A percentile compares a stretch with the other conserved stretches of the same genome.
Conservation (phyloP, 1,140 invertebrate genomes). For the Monomorium pharaonis region DNA sequence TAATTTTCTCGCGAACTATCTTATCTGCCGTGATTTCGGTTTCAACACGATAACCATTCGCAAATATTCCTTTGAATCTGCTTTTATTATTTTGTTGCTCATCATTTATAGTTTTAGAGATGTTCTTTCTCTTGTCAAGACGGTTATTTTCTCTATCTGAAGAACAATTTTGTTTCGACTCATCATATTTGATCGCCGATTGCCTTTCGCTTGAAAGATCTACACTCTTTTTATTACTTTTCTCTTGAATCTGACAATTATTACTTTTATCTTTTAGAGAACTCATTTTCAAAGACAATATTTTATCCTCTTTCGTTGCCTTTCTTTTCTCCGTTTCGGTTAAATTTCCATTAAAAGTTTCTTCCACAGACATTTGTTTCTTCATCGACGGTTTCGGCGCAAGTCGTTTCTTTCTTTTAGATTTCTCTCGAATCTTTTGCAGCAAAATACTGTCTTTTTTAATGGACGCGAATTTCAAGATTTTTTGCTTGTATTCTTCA, state of each 20-base stretch:
- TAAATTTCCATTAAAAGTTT: not conserved
- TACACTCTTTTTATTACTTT: not conserved
- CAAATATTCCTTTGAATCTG: not conserved
- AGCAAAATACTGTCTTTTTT: slow-evolving; percentile 55
- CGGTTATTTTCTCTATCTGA: not conserved
- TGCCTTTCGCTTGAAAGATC: not conserved
- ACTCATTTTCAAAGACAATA: not conserved
- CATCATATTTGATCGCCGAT: not conserved
- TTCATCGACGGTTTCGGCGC: slow-evolving; percentile 56
- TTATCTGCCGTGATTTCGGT: not conserved
- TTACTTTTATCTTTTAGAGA: not conserved
- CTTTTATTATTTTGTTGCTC: not conserved
- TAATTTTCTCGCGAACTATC: not conserved
- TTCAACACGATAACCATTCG: not conserved
- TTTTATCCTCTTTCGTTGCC: not conserved
- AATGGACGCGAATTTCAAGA: slow-evolving; percentile 3
- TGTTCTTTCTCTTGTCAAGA: not conserved
- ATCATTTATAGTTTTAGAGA: not conserved
- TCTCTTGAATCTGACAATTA: not conserved
- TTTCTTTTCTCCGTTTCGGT: not conserved
- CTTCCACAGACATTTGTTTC: not conserved
- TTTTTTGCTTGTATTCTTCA: slow-evolving; percentile 14
- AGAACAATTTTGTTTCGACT: not conserved
- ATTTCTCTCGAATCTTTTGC: slow-evolving; percentile 65
- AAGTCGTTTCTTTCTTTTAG: slow-evolving; percentile 59